Percentiles rank a stretch among this genome's conserved stretches.
phyloP scores from a whole-genome alignment of 2,888 invertebrate genomes.

The Eupithecia subfuscata region DNA sequence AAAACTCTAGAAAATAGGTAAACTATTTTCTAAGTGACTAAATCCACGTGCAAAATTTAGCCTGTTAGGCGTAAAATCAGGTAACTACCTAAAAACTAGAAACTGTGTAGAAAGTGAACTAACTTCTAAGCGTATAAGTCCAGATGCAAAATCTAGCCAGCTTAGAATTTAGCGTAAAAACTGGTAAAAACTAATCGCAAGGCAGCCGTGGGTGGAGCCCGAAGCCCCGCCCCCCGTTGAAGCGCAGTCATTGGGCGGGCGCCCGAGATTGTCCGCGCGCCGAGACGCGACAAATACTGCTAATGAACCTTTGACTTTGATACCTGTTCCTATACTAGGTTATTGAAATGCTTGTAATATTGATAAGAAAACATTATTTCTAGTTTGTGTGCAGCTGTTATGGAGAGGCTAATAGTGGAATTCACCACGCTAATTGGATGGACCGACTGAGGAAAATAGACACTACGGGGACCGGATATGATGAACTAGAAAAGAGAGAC shows the following conservation, averaged over 20 bases:
- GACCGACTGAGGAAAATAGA: not conserved
- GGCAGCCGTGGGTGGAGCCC: constrained; percentile 60
- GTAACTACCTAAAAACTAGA: not conserved
- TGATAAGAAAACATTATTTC: constrained; percentile 2
- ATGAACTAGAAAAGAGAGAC: not conserved
- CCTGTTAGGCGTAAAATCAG: constrained; percentile 18
- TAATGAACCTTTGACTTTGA: constrained; percentile 26
- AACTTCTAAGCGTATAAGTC: not conserved
- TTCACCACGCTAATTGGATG: not conserved
- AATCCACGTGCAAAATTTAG: not conserved
- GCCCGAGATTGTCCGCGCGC: constrained; percentile 33
- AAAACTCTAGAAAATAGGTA: not conserved
- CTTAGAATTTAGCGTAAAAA: constrained; percentile 24
- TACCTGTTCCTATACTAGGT: constrained; percentile 16
- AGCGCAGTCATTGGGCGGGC: constrained; percentile 75
- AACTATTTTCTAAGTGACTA: not conserved
- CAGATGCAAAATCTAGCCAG: not conserved
- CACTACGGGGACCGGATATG: not conserved
- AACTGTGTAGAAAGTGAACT: not conserved
- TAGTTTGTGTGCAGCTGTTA: not conserved
- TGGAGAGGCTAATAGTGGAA: not conserved
- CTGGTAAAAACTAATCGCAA: constrained; percentile 25
- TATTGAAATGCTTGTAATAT: not conserved
- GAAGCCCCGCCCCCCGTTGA: constrained; percentile 63
- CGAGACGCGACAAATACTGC: constrained; percentile 35